Evolutionary conservation across 2,888 invertebrate genomes (phyloP).

Genomic region (Lasioglossum pauxillum): DNA sequence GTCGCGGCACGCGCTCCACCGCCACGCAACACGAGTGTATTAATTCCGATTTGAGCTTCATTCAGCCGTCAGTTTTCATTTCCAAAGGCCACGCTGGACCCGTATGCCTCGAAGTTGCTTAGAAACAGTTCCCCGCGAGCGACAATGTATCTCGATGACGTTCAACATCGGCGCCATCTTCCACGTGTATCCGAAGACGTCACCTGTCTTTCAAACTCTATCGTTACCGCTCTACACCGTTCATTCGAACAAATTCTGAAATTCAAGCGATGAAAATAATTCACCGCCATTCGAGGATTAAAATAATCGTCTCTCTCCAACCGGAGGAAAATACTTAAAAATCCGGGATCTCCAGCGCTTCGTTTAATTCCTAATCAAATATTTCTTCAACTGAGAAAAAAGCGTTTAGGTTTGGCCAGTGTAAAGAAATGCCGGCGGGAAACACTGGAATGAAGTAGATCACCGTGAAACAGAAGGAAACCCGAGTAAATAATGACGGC

Average conservation of each 20-base stretch:
- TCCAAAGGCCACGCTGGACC: background rate
- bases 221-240: background rate
- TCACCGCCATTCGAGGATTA: no score
- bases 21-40: slow-evolving; percentile 21
- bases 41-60: slow-evolving; percentile 38
- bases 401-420: background rate
- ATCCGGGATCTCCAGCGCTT: background rate
- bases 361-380: background rate
- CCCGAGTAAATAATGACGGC: background rate
- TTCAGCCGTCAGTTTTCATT: slow-evolving; percentile 39
- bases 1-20: slow-evolving; percentile 4
- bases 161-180: background rate
- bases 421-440: background rate
- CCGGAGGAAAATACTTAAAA: background rate
- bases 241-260: background rate
- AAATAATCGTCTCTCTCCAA: background rate
- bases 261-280: no score
- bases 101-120: background rate
- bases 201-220: background rate
- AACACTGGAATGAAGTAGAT: slow-evolving; percentile 7
- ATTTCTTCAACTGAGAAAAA: background rate
- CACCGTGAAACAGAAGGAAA: background rate
- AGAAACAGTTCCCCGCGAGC: background rate
- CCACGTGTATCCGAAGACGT: background rate
- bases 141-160: background rate